These are phyloP conservation scores for Glomeris marginata DNA, from an alignment of 2,888 invertebrate species.

Conservation along the genomic window DNA sequence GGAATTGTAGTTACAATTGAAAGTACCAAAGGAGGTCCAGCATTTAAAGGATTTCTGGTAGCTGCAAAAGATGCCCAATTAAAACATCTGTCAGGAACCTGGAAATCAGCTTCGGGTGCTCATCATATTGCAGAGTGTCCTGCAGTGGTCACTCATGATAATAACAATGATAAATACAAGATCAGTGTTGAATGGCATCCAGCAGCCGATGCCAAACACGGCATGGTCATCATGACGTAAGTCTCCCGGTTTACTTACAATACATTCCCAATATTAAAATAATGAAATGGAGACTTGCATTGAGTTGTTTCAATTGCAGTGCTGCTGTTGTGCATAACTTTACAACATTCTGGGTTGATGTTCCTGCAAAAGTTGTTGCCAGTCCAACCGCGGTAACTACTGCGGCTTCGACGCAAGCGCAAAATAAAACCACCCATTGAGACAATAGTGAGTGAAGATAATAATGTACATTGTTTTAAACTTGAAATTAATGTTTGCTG, in stretches of 20 bases:
- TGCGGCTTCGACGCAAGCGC: too few relatives aligned
- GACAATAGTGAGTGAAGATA: too few relatives aligned
- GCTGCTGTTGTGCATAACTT: slow-evolving; percentile 11
- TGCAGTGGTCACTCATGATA: slow-evolving; percentile 8
- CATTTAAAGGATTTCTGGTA: slow-evolving; percentile 10
- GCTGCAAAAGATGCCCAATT: slow-evolving; percentile 4
- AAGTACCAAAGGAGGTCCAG: neutral
- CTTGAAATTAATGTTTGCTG: too few relatives aligned
- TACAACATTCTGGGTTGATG: slow-evolving; percentile 10
- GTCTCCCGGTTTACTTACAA: neutral
- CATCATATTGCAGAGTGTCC: slow-evolving; percentile 5
- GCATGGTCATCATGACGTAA: slow-evolving; percentile 8
- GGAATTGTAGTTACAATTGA: too few relatives aligned
- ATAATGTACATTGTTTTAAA: too few relatives aligned
- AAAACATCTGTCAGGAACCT: slow-evolving; percentile 4
- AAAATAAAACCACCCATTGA: too few relatives aligned
- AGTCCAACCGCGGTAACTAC: too few relatives aligned
- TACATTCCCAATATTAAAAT: neutral
- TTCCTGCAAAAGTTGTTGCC: slow-evolving; percentile 4
- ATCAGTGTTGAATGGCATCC: slow-evolving; percentile 5
- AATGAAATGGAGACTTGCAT: neutral
- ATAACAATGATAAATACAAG: slow-evolving; percentile 7
- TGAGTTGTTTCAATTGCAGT: neutral
- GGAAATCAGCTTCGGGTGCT: slow-evolving; percentile 1
- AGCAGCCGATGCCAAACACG: slow-evolving; percentile 6